These are phyloP conservation scores for Agrypnia vestita DNA, from an alignment of 1,140 invertebrate genomes.

Conservation along the genomic window DNA sequence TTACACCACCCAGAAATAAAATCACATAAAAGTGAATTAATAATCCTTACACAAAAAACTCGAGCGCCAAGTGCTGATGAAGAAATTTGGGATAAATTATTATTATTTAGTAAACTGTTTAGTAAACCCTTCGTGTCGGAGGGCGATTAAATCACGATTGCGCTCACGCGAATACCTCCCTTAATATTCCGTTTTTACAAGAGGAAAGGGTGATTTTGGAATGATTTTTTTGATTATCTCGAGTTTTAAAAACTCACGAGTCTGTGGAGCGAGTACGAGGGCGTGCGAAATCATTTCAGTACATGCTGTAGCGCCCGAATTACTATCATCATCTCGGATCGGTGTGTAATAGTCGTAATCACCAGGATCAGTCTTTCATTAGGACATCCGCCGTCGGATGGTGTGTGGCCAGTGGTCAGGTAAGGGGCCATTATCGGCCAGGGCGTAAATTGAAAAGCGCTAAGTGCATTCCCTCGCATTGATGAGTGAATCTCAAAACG, in stretches of 20 bases:
- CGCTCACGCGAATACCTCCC: too few relatives aligned
- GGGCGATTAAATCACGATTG: too few relatives aligned
- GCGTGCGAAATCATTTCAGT: conserved; percentile 8
- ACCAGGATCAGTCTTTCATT: conserved; percentile 45
- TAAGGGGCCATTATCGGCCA: background rate
- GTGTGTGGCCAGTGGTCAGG: conserved; percentile 29
- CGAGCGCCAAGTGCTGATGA: background rate
- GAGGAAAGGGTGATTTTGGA: too few relatives aligned
- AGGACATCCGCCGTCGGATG: conserved; percentile 28
- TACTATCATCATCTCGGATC: conserved; percentile 52
- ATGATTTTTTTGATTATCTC: too few relatives aligned
- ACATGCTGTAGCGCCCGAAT: conserved; percentile 43
- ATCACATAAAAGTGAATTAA: background rate
- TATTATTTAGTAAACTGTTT: background rate
- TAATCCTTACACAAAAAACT: background rate
- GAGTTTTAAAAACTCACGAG: background rate
- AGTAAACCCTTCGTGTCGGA: too few relatives aligned
- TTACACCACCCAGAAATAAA: conserved; percentile 6
- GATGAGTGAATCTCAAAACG: too few relatives aligned
- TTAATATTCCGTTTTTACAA: too few relatives aligned
- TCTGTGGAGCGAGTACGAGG: background rate
- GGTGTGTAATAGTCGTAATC: conserved; percentile 52
- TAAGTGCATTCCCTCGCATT: too few relatives aligned
- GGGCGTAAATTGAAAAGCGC: background rate
- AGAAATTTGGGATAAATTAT: conserved; percentile 5